Conservation (phyloP, 2,113 vertebrate species). For the Cottus gobio region DNA sequence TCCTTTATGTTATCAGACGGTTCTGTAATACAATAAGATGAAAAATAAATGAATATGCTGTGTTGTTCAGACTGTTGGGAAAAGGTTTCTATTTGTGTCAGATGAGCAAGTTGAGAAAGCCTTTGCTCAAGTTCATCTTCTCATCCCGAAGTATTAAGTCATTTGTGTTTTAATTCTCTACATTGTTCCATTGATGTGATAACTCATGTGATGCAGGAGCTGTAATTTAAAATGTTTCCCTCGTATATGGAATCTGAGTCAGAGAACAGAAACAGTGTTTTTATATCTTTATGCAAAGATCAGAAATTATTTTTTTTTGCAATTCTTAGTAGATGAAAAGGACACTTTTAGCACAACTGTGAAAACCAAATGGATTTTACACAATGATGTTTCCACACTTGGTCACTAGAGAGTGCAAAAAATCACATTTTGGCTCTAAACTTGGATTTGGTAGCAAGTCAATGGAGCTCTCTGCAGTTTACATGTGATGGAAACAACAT, state of each 20-base stretch:
- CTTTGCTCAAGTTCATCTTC: not conserved
- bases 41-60: slow-evolving; percentile 27
- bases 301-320: slow-evolving; percentile 35
- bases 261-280: slow-evolving; percentile 39
- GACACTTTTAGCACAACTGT: slow-evolving; percentile 70
- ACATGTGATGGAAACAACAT: slow-evolving; percentile 44
- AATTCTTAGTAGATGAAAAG: slow-evolving; percentile 18
- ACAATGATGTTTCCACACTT: slow-evolving; percentile 57
- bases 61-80: slow-evolving; percentile 27
- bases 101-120: not conserved
- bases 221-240: slow-evolving; percentile 35
- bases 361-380: slow-evolving; percentile 50
- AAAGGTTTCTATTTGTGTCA: slow-evolving; percentile 5
- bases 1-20: slow-evolving; percentile 24
- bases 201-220: slow-evolving; percentile 17
- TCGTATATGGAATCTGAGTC: slow-evolving; percentile 29
- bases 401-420: slow-evolving; percentile 72
- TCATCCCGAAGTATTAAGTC: slow-evolving; percentile 1
- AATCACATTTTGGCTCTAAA: slow-evolving; percentile 46
- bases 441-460: slow-evolving; percentile 18
- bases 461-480: slow-evolving; percentile 51
- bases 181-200: slow-evolving; percentile 21
- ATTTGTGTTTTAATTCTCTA: slow-evolving; percentile 26
- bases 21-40: slow-evolving; percentile 5
- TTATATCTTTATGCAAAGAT: slow-evolving; percentile 53